Conservation (phyloP, 2,797 vertebrate genomes). For the Pseudomugil gertrudae region DNA sequence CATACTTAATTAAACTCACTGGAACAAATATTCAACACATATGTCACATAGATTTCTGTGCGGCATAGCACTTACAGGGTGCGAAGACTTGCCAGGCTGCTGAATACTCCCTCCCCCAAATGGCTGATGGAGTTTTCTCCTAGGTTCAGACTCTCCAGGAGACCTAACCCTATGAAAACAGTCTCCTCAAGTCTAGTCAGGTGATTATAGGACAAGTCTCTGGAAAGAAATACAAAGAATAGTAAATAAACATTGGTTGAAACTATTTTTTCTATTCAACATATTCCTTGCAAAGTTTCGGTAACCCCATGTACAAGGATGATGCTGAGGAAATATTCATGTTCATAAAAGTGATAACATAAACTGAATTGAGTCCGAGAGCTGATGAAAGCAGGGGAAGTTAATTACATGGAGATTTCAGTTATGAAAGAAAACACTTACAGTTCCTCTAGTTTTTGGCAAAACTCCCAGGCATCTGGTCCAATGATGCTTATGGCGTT, state of each 20-base stretch:
- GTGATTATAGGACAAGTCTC: conserved; percentile 94
- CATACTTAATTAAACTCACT: conserved; percentile 6
- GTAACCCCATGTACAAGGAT: not conserved
- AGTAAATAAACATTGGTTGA: conserved; percentile 1
- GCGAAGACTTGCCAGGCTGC: conserved; percentile 87
- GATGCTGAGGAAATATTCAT: not conserved
- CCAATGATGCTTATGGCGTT: conserved; percentile 91
- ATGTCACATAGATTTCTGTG: not conserved
- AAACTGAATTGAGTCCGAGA: not conserved
- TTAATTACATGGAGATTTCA: conserved; percentile 25
- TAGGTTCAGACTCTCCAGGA: conserved; percentile 91
- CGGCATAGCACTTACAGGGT: conserved; percentile 86
- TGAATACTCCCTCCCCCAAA: conserved; percentile 93
- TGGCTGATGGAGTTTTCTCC: conserved; percentile 93
- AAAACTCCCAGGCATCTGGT: conserved; percentile 97
- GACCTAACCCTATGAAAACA: conserved; percentile 89
- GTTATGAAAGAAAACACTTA: conserved; percentile 80
- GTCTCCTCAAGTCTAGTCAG: conserved; percentile 92
- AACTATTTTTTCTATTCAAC: not conserved
- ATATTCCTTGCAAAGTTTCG: not conserved
- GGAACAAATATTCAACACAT: conserved; percentile 1
- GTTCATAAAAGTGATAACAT: conserved; percentile 16
- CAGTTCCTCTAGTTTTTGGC: conserved; percentile 94
- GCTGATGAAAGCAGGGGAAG: conserved; percentile 20
- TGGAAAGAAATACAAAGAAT: conserved; percentile 61